Percentiles rank a stretch among this genome's conserved stretches.
Conservation (phyloP, 2,797 vertebrate species). For the Mareca penelope region DNA sequence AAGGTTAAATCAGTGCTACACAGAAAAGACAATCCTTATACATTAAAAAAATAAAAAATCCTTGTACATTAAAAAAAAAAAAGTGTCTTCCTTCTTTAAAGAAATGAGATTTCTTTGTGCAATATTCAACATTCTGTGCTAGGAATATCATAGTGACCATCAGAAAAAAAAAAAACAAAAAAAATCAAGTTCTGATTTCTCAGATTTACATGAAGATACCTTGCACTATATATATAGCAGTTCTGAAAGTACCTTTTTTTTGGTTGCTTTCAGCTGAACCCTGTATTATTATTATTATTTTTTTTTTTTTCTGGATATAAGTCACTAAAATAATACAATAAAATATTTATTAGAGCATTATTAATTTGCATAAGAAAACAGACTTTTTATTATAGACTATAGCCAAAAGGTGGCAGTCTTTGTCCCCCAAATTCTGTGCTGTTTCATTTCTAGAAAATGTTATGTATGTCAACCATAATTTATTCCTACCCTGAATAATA, state of each 20-base stretch:
- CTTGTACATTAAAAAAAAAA: neutral
- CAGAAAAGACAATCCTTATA: neutral
- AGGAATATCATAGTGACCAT: neutral
- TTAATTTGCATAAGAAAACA: neutral
- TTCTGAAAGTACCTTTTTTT: neutral
- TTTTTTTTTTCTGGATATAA: neutral
- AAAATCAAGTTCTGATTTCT: neutral
- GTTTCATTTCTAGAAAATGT: neutral
- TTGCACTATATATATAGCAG: neutral
- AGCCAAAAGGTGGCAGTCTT: slow-evolving; percentile 62
- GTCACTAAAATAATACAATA: neutral
- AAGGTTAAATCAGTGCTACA: neutral
- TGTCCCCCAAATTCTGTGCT: slow-evolving; percentile 10
- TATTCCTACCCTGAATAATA: neutral
- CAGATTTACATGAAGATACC: neutral
- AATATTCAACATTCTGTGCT: neutral
- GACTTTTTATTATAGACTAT: neutral
- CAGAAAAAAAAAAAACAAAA: neutral
- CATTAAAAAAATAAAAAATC: neutral
- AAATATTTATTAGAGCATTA: neutral
- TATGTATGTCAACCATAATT: neutral
- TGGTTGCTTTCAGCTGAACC: neutral
- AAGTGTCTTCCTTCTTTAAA: neutral
- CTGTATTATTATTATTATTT: neutral
- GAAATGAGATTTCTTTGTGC: neutral